phyloP scores from a whole-genome alignment of 2,113 vertebrate species.

The Tricholaema leucomelas region DNA sequence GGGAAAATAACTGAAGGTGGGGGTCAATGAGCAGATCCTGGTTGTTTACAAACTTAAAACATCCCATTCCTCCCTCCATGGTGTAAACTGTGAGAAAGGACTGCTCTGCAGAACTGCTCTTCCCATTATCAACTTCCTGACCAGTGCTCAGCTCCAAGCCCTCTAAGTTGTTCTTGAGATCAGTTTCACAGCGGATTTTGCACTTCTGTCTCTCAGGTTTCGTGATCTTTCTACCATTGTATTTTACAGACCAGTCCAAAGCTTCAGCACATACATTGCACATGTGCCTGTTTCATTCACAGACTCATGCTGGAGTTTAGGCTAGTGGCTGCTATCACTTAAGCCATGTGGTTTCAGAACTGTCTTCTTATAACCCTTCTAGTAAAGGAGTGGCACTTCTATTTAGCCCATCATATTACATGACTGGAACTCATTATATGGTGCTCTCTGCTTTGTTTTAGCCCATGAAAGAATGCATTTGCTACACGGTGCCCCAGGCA shows the following conservation, averaged over 20 bases:
- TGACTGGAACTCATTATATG: constrained; percentile 35
- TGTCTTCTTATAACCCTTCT: neutral
- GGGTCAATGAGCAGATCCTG: neutral
- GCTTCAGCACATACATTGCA: neutral
- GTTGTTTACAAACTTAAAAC: neutral
- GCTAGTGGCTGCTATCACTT: constrained; percentile 17
- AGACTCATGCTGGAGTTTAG: neutral
- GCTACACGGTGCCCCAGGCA: neutral
- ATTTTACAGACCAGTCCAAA: neutral
- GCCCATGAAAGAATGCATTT: constrained; percentile 27
- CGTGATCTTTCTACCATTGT: neutral
- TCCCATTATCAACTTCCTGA: neutral
- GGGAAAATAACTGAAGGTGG: neutral
- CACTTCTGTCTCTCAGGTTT: neutral
- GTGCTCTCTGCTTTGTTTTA: constrained; percentile 36
- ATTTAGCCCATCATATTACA: neutral
- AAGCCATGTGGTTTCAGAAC: neutral
- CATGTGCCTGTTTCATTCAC: neutral
- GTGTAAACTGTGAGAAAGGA: neutral
- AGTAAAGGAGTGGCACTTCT: constrained; percentile 24
- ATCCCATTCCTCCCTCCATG: neutral
- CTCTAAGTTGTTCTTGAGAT: neutral
- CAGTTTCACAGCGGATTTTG: neutral
- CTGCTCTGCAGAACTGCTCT: neutral
- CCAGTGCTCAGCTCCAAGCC: neutral